Evolutionary conservation across 2,113 vertebrate genomes (phyloP), one percentile per base, ranked within the genome.

Genomic region (Toxostoma redivivum): DNA sequence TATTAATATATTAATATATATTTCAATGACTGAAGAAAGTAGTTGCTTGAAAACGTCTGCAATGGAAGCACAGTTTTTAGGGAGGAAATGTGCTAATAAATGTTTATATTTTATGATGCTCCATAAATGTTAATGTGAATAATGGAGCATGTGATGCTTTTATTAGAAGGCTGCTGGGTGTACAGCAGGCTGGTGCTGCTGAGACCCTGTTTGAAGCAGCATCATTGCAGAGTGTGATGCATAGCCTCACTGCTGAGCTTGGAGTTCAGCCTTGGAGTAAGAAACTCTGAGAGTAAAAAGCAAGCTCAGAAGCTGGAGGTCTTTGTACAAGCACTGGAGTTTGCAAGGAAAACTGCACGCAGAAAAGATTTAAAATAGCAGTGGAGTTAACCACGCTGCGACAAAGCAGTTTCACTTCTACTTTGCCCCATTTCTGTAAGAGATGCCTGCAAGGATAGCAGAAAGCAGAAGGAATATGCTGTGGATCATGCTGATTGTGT

Each of bases 301-400:
- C 31, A 54, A 35, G 27, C 21, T 33, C 66, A 27, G 50, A 44
- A 82, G 15, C 27, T 5, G 2, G 37, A 58, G n/a, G 7, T n/a
- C 31, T 35, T 28, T 25, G 53, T 77, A 53, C 17, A 16, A 44
- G 64, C 17, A 2, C 69, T 2, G 0, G 60, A 25, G 22, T 40
- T 80, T 30, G 45, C 57, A n/a, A 61, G 74, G n/a, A 64, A 86
- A 88, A 92, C 48, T 4, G 22, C 86, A 77, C 92, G 48, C 81
- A 71, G 57, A 45, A 47, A 67, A 78, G 30, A 30, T 3, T 33
- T 30, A 58, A 66, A 81, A 81, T 30, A 67, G 47, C 33, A 2
- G 7, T 0, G 3, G 64, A 42, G 73, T 66, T 91, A 61, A 69
- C 25, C 56, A 40, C 5, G 0, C 67, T 18, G 45, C 1, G 0